These are phyloP conservation scores for Hydractinia symbiolongicarpus DNA, from an alignment of 30 jellyfish, hydroid and myxozoan genomes.

Conservation along the genomic window DNA sequence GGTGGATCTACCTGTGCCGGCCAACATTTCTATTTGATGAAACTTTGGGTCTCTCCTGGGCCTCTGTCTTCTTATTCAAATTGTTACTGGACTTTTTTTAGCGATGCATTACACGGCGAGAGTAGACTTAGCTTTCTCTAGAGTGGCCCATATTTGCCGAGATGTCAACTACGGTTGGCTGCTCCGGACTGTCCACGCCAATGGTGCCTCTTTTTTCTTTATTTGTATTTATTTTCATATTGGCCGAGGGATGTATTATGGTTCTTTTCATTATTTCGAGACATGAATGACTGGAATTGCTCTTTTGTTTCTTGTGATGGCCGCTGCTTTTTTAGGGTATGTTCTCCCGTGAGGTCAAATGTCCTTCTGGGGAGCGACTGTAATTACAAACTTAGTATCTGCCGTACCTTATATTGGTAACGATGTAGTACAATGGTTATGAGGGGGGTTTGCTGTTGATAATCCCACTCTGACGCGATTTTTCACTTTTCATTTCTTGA, in stretches of 20 bases:
- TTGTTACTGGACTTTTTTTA: slow-evolving; percentile 40
- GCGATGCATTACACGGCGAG: slow-evolving; percentile 55
- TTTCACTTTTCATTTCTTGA: slow-evolving; percentile 33
- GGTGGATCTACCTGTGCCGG: slow-evolving; percentile 45
- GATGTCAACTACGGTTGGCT: slow-evolving; percentile 46
- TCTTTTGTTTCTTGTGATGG: slow-evolving; percentile 34
- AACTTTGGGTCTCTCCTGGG: slow-evolving; percentile 54
- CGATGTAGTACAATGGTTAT: slow-evolving; percentile 44
- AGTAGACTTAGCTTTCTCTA: slow-evolving; percentile 30
- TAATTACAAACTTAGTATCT: slow-evolving; percentile 43
- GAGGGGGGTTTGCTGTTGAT: slow-evolving; percentile 54
- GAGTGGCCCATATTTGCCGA: slow-evolving; percentile 41
- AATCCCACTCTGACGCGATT: slow-evolving; percentile 46
- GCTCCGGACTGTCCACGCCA: slow-evolving; percentile 37
- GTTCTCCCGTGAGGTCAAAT: slow-evolving; percentile 60
- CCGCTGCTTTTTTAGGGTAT: slow-evolving; percentile 50
- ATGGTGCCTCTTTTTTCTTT: slow-evolving; percentile 52
- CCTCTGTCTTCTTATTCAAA: slow-evolving; percentile 26
- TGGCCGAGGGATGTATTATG: slow-evolving; percentile 55
- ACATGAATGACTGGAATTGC: slow-evolving; percentile 36
- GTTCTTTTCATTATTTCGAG: slow-evolving; percentile 20
- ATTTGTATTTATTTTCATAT: slow-evolving; percentile 40
- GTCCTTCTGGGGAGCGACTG: slow-evolving; percentile 63
- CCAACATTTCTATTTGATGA: slow-evolving; percentile 30
- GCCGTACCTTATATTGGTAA: slow-evolving; percentile 50